A percentile compares a stretch with the other conserved stretches of the same genome.
phyloP scores from a whole-genome alignment of 2,888 invertebrate genomes.

The Belgica antarctica region DNA sequence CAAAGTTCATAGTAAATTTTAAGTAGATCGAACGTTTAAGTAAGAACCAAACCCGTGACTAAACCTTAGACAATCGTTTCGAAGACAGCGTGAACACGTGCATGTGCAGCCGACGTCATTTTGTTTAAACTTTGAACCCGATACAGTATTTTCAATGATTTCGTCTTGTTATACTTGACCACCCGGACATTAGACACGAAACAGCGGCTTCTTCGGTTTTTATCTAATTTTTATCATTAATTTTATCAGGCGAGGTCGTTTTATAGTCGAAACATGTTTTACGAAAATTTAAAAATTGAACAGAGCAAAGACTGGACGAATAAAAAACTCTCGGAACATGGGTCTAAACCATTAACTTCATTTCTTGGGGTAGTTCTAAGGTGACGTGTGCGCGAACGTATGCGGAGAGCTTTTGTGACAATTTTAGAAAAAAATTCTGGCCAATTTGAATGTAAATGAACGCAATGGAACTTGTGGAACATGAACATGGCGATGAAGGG shows the following conservation, averaged over 20 bases:
- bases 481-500: too few species aligned
- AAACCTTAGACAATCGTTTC: conserved; percentile 30
- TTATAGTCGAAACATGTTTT: background rate
- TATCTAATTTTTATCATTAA: background rate
- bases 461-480: background rate
- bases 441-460: background rate
- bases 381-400: too few species aligned
- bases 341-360: conserved; percentile 14
- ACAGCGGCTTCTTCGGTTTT: background rate
- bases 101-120: background rate
- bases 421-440: background rate
- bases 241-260: conserved; percentile 1
- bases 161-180: too few species aligned
- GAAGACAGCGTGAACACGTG: conserved; percentile 23
- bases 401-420: too few species aligned
- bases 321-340: conserved; percentile 8
- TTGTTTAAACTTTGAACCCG: background rate
- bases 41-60: conserved; percentile 12
- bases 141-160: conserved; percentile 1
- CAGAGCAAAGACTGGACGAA: conserved; percentile 12
- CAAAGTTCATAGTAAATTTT: conserved; percentile 12
- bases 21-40: conserved; percentile 20
- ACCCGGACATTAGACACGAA: too few species aligned
- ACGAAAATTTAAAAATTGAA: conserved; percentile 4
- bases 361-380: background rate